Base-by-base conservation (phyloP, 2,888 invertebrate genomes). In the Sinodicranocentrus sp. region DNA sequence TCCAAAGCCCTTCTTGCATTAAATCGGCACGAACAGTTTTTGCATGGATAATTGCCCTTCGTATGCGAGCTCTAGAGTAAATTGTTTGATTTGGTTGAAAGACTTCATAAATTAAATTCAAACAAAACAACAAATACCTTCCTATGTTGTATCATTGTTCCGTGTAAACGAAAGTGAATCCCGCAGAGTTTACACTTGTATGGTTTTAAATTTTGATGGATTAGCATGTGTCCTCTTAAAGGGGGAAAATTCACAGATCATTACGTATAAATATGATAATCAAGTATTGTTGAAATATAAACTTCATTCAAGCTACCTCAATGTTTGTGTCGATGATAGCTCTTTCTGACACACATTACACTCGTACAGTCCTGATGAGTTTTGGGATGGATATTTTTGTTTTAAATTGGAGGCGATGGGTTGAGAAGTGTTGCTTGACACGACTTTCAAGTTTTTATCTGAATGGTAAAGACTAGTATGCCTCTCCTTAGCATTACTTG, bases 201-300 rank as follows among this genome's bases (percentile, higher is more conserved):
- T 6, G 84, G 84, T 43, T 84, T 84, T 26, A 72, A 44, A 26
- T 82, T 82, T 6, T 63, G 57, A 33, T 84, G 84, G n/a, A 84
- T 84, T 10, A 76, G 59, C 84, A 84, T 84, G 57, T 84, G 84
- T 2, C 82, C 76, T 26, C 77, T 84, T 23, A 1, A 76, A 8
- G n/a, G n/a, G n/a, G n/a, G n/a, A n/a, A n/a, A n/a, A n/a, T n/a
- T n/a, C n/a, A n/a, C 6, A n/a, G n/a, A n/a, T n/a, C n/a, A n/a
- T n/a, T n/a, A n/a, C n/a, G n/a, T n/a, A n/a, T n/a, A n/a, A n/a
- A n/a, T n/a, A n/a, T n/a, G 10, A 33, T 33, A 33, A 33, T n/a
- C n/a, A n/a, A n/a, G n/a, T n/a, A n/a, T n/a, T n/a, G 10, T 10
- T 48, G 15, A 48, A 2, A 48, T 48, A 10, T 48, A 48, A 48